Base-by-base conservation (phyloP, 2,888 invertebrate genomes). In the Cataglyphis cursor region DNA sequence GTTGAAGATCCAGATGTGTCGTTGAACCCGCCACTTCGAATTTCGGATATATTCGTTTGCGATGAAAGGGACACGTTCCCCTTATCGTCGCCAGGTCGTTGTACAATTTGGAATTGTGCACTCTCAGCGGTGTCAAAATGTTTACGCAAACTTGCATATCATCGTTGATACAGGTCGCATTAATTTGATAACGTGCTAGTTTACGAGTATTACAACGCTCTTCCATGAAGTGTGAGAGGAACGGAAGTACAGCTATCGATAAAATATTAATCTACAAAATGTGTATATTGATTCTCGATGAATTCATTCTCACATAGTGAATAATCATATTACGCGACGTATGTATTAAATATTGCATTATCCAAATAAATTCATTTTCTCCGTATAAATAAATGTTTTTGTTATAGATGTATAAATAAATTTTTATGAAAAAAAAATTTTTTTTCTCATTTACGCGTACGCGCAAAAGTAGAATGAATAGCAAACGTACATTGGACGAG, bases 91-190 rank as follows among this genome's bases (percentile, higher is more conserved):
- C 38, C 35, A 28, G 38, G 51, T 65, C 18, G 28, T 59, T 38
- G 48, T 35, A 72, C 59, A 54, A 72, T 72, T 80, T 48, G 41
- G 72, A 72, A 80, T 59, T 59, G 70, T 59, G 72, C 72, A 80
- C 78, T 70, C 78, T 80, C 78, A 80, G 78, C 78, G 18, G 48
- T 44, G 44, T 72, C 44, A 70, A 80, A 80, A 80, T 80, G 78
- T 80, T 80, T 80, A 70, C 78, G 59, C 72, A 80, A 80, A 74
- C 81, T 64, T 64, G 74, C 81, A 44, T 81, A 81, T 75, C 74
- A 59, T 62, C 62, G 62, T 74, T 76, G 62, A 64, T 76, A 76
- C 73, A 76, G 74, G 62, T 64, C 64, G 81, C 62, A 62, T 62
- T 76, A 74, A 81, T 73, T 78, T 74, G 78, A 73, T 78, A 78